A percentile compares a stretch with the other conserved stretches of the same genome.
These are phyloP conservation scores for Rhizoglyphus robini DNA, from an alignment of 1,140 invertebrate genomes.

Conservation along the genomic window DNA sequence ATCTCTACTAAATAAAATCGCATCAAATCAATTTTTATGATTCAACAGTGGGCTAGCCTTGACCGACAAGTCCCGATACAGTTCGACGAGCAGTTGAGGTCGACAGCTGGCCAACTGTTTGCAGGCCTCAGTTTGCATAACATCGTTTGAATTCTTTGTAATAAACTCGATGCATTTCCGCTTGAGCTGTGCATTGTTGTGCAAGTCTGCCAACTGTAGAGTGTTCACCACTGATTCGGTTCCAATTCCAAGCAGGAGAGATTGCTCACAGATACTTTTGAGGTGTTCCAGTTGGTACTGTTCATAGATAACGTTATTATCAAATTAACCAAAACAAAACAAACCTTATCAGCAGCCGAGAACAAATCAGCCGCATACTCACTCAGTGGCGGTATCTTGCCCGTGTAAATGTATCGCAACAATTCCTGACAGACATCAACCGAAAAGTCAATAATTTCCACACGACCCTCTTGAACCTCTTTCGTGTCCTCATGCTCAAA, in stretches of 20 bases:
- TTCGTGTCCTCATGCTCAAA: constrained; percentile 99
- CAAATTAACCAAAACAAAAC: too few relatives aligned
- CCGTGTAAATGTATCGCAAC: constrained; percentile 95
- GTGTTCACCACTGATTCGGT: constrained; percentile 95
- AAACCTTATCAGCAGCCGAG: constrained; percentile 79
- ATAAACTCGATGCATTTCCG: constrained; percentile 98
- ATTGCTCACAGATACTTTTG: constrained; percentile 99
- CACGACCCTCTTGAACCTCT: constrained; percentile 85
- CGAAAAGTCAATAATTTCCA: constrained; percentile 93
- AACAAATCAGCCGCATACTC: constrained; percentile 95
- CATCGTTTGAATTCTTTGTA: too few relatives aligned
- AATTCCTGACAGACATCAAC: constrained; percentile 91
- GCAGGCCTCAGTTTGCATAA: too few relatives aligned
- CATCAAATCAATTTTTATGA: too few relatives aligned
- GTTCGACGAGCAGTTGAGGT: too few relatives aligned
- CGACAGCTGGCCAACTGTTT: too few relatives aligned
- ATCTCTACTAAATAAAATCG: too few relatives aligned
- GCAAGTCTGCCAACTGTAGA: constrained; percentile 90
- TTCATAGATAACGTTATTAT: too few relatives aligned
- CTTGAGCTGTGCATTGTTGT: constrained; percentile 95
- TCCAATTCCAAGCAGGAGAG: constrained; percentile 81
- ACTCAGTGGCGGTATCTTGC: constrained; percentile 82
- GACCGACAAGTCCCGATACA: too few relatives aligned
- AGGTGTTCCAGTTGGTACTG: constrained; percentile 86
- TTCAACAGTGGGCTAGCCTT: too few relatives aligned